A percentile compares a stretch with the other conserved stretches of the same genome.
phyloP scores from a whole-genome alignment of 2,888 invertebrate species.

The Phlogophora meticulosa region DNA sequence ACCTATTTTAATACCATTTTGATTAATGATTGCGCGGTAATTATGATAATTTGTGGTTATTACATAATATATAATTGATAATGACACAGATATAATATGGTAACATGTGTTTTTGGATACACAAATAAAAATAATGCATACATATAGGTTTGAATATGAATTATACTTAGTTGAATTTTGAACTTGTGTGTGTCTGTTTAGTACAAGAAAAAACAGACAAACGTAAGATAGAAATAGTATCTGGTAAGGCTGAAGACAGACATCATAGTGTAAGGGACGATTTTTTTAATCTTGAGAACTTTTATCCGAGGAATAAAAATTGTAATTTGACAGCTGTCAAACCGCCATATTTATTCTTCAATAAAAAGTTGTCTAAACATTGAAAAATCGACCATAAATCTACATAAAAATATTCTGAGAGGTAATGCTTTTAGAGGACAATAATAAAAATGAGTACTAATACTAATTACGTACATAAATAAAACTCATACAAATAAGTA shows the following conservation, averaged over 20 bases:
- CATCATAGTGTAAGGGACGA: neutral
- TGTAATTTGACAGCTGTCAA: too few relatives aligned
- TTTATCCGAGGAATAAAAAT: neutral
- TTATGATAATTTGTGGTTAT: conserved; percentile 49
- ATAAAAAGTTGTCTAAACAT: too few relatives aligned
- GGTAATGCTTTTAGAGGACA: conserved; percentile 4
- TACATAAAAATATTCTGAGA: neutral
- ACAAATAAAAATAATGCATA: conserved; percentile 31
- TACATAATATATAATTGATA: conserved; percentile 40
- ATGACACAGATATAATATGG: conserved; percentile 30
- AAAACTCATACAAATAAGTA: conserved; percentile 87
- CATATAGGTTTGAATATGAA: neutral
- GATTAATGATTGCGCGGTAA: conserved; percentile 49
- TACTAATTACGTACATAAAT: conserved; percentile 77
- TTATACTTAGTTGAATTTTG: neutral
- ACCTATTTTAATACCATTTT: conserved; percentile 43
- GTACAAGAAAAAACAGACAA: neutral
- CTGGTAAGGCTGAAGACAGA: neutral
- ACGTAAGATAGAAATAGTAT: conserved; percentile 9
- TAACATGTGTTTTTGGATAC: conserved; percentile 25
- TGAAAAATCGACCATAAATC: too few relatives aligned
- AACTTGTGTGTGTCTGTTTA: conserved; percentile 20
- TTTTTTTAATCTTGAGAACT: neutral
- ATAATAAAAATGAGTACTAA: conserved; percentile 43
- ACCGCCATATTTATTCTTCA: too few relatives aligned